These are phyloP conservation scores for Nebria salina DNA, from an alignment of 2,888 invertebrate genomes.

Conservation along the genomic window DNA sequence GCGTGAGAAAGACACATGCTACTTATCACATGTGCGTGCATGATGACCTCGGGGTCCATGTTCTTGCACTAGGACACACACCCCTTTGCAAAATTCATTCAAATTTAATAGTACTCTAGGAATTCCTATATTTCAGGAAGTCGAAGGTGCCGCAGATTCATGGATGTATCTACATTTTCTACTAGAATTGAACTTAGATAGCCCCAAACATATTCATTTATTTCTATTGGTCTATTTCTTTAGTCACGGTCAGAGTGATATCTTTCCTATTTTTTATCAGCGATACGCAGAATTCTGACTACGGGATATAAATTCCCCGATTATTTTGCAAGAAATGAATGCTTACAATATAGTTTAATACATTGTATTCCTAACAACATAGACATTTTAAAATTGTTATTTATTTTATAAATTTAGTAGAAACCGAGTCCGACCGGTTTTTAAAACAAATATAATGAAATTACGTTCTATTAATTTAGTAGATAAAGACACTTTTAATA, in stretches of 20 bases:
- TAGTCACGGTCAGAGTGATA: background rate
- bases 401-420: background rate
- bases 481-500: background rate
- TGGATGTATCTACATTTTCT: background rate
- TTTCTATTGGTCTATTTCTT: background rate
- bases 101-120: background rate
- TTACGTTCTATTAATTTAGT: background rate
- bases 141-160: background rate
- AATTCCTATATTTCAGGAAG: too few species aligned
- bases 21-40: slow-evolving; percentile 7
- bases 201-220: background rate
- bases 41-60: background rate
- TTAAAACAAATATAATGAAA: background rate
- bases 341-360: too few species aligned
- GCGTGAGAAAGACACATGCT: background rate
- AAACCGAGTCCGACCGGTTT: background rate
- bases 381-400: too few species aligned
- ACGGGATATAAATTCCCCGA: too few species aligned
- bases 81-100: background rate
- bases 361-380: too few species aligned
- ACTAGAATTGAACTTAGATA: background rate
- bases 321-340: too few species aligned
- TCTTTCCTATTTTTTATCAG: background rate
- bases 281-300: too few species aligned
- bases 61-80: background rate